Conservation (phyloP, 2,113 vertebrate genomes). For the Alethe diademata region DNA sequence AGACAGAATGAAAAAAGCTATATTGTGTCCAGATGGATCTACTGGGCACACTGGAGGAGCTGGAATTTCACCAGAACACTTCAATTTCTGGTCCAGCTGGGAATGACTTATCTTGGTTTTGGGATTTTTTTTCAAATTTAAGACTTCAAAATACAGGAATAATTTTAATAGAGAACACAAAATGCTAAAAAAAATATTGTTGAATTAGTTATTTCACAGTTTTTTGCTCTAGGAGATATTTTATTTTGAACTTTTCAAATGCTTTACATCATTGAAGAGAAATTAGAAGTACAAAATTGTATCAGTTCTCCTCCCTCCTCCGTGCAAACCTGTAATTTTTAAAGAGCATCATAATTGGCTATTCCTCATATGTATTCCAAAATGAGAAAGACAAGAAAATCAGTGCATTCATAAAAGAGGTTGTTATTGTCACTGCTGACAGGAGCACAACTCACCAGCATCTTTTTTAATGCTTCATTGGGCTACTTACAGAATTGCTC, state of each 20-base stretch:
- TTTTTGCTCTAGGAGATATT: background rate
- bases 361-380: background rate
- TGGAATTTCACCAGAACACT: background rate
- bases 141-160: background rate
- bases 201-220: background rate
- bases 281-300: background rate
- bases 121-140: fast-evolving
- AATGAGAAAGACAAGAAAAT: background rate
- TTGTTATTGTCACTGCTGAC: background rate
- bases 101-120: background rate
- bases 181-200: background rate
- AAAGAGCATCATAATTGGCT: background rate
- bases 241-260: background rate
- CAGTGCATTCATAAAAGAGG: background rate
- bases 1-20: background rate
- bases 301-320: background rate
- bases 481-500: constrained; percentile 86
- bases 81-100: background rate
- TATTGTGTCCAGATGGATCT: background rate
- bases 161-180: background rate
- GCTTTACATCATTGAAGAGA: background rate
- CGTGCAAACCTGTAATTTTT: background rate
- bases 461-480: background rate
- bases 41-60: background rate
- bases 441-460: background rate